Evolutionary conservation across 1,140 invertebrate species (phyloP), one percentile per base, ranked within the genome.

Genomic region (Radopholus similis): DNA sequence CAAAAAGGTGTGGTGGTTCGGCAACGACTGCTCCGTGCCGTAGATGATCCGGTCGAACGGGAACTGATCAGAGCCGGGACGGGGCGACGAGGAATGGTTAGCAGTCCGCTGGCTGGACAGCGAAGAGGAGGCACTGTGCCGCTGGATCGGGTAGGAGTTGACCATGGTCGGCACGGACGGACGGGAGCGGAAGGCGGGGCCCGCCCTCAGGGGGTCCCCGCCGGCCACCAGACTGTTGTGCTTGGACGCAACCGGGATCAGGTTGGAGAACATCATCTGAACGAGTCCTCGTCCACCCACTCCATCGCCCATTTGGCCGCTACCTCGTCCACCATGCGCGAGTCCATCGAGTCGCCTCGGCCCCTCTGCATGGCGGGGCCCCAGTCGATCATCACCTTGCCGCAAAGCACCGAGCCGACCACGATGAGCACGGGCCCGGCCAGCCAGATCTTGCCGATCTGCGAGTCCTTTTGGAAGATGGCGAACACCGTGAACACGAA

Each of bases 401-500:
- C 72, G 30, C 71, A 74, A 15, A 76, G 21, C 18, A 76, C 71
- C 21, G 67, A 21, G 4, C 78, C 78, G 23, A 81, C 80, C 21
- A 81, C 79, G 65, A 81, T 81, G 9, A 77, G 80, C 4, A 77
- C 80, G 2, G 79, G 79, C 8, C 79, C 79, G 6, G 79, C 81
- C 35, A 81, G 54, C 79, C 79, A 81, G n/a, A 81, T 73, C 66
- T 81, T 76, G 47, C 44, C 72, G 34, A 78, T 66, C 13, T 47
- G 59, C 3, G 67, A 74, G 30, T 70, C 78, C 54, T 82, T 82
- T 53, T 82, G 77, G 66, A 81, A 82, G 47, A 81, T 76, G 23
- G 79, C 79, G 56, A 81, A 81, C 18, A 82, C 76, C 18, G 79
- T 82, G 64, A 81, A 82, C 15, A 81, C 76, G 42, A 81, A 64